Conservation (phyloP, 2,113 vertebrate species). For the Elephas maximus region DNA sequence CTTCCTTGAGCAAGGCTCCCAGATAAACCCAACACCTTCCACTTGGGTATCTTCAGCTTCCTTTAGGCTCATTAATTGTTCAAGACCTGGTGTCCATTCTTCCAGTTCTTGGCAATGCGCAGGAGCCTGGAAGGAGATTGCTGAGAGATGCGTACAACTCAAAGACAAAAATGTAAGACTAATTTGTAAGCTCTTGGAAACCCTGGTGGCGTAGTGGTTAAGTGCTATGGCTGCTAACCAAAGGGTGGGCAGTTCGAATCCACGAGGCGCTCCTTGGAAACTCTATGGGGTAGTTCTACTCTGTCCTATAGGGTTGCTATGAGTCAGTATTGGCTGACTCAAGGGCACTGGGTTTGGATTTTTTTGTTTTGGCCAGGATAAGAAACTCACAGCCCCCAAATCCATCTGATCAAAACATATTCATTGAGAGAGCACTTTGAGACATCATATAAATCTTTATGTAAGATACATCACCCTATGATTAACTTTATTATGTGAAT, state of each 20-base stretch:
- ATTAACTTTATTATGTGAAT: not conserved
- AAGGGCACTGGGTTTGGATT: too few relatives aligned
- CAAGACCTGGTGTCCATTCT: conserved; percentile 19
- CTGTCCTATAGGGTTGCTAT: too few relatives aligned
- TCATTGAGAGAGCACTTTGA: not conserved
- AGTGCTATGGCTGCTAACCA: too few relatives aligned
- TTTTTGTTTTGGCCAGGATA: not conserved
- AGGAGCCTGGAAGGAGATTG: not conserved
- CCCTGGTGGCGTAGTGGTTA: too few relatives aligned
- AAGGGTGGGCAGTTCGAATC: too few relatives aligned
- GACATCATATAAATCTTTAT: not conserved
- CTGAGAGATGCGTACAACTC: not conserved
- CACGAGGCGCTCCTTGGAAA: too few relatives aligned
- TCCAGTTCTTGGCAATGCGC: conserved; percentile 26
- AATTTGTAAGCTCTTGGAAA: not conserved
- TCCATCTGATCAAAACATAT: not conserved
- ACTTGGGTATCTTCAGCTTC: conserved; percentile 34
- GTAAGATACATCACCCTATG: not conserved
- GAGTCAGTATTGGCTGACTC: too few relatives aligned
- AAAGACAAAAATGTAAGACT: not conserved
- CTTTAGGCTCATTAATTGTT: conserved; percentile 70
- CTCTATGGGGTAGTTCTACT: too few relatives aligned
- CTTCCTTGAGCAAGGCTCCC: conserved; percentile 15
- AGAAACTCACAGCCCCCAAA: conserved; percentile 27
- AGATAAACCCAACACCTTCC: conserved; percentile 31